phyloP scores from a whole-genome alignment of 2,113 vertebrate genomes.

The Sinocyclocheilus maitianheensis region DNA sequence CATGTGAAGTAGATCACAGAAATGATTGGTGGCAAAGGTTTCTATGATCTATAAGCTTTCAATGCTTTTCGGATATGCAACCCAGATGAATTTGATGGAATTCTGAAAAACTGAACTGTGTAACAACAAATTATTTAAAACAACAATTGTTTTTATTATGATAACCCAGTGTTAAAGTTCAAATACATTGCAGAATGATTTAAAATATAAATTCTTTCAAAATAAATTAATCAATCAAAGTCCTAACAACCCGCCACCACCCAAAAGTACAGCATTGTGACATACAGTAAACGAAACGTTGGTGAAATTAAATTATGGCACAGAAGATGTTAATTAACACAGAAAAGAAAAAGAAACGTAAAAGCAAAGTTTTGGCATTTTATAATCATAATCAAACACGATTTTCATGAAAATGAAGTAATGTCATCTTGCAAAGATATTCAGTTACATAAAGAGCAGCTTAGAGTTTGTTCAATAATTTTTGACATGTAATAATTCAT shows the following conservation, averaged over 20 bases:
- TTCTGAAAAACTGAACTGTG: not conserved
- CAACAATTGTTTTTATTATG: conserved; percentile 26
- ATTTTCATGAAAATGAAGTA: not conserved
- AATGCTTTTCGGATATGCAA: not conserved
- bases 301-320: conserved; percentile 30
- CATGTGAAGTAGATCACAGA: too few relatives aligned
- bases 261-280: conserved; percentile 18
- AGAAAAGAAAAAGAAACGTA: not conserved
- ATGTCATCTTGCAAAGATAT: conserved; percentile 7
- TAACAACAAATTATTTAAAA: conserved; percentile 26
- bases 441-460: conserved; percentile 17
- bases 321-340: conserved; percentile 18
- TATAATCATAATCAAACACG: not conserved
- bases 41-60: too few relatives aligned
- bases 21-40: too few relatives aligned
- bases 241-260: conserved; percentile 4
- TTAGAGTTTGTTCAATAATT: not conserved
- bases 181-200: conserved; percentile 7
- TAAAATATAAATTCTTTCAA: not conserved
- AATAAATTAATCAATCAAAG: not conserved
- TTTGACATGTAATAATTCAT: not conserved
- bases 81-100: not conserved
- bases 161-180: not conserved
- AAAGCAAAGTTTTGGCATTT: not conserved
- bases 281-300: conserved; percentile 8